phyloP scores from a whole-genome alignment of 2,797 vertebrate genomes.

The Fringilla coelebs region DNA sequence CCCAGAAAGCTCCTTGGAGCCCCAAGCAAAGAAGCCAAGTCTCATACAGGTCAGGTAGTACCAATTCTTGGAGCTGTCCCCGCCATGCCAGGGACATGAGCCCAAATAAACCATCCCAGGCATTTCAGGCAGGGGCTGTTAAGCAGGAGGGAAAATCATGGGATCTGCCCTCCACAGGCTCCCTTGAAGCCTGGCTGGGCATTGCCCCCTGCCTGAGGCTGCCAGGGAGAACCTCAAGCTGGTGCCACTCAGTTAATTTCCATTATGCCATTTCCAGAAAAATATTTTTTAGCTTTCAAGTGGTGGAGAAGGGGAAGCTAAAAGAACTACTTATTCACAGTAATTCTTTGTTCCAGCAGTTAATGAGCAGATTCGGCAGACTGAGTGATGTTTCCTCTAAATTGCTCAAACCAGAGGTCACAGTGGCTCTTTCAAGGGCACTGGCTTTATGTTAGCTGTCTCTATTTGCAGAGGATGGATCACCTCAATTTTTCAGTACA shows the following conservation, averaged over 20 bases:
- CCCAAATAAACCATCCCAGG: not conserved
- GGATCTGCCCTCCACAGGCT: not conserved
- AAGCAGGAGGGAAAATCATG: not conserved
- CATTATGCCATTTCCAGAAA: not conserved
- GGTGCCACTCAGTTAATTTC: not conserved
- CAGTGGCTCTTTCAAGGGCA: not conserved
- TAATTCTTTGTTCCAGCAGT: slow-evolving; percentile 5
- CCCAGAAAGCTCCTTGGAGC: not conserved
- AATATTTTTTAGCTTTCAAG: not conserved
- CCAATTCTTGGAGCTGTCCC: not conserved
- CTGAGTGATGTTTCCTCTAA: not conserved
- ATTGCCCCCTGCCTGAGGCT: not conserved
- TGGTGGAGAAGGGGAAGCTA: not conserved
- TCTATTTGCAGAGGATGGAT: not conserved
- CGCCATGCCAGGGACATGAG: not conserved
- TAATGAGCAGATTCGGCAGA: slow-evolving; percentile 19
- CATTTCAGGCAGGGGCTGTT: not conserved
- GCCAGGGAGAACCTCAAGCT: not conserved
- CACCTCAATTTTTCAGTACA: not conserved
- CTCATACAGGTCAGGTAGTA: not conserved
- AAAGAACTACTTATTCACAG: not conserved
- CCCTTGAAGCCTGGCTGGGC: not conserved
- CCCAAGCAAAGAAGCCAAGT: not conserved
- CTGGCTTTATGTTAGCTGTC: not conserved
- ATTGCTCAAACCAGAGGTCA: not conserved